These are phyloP conservation scores for Lepus timidus DNA, from an alignment of 2,113 vertebrate species.

Conservation along the genomic window DNA sequence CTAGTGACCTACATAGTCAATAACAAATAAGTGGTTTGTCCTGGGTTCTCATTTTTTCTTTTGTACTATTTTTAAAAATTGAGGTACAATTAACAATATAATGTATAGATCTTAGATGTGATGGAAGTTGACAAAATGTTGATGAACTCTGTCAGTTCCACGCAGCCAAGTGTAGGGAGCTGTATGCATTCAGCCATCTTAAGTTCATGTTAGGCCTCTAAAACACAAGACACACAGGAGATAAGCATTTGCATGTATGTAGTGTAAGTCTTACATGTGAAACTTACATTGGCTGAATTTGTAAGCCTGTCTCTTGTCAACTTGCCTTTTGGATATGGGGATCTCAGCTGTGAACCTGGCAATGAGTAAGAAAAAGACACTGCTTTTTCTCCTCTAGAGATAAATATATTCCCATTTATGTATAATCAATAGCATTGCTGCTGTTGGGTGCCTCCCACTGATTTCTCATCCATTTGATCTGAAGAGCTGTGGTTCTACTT, in stretches of 20 bases:
- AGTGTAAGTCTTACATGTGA: neutral
- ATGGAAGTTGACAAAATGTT: neutral
- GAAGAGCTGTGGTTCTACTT: neutral
- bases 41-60: neutral
- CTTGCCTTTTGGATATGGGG: neutral
- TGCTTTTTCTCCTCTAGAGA: neutral
- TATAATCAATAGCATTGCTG: neutral
- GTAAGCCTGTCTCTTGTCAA: neutral
- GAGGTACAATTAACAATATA: neutral
- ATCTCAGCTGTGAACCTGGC: neutral
- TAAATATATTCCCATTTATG: neutral
- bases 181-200: neutral
- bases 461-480: neutral
- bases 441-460: neutral
- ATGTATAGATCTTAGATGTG: neutral
- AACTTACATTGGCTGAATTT: neutral
- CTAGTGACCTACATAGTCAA: neutral
- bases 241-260: neutral
- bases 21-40: slow-evolving; percentile 7
- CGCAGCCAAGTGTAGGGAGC: neutral
- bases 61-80: neutral
- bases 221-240: neutral
- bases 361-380: neutral
- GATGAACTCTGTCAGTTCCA: neutral
- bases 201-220: neutral